phyloP scores from a whole-genome alignment of 2,113 vertebrate species.

The Cryptomyrus ogoouensis region DNA sequence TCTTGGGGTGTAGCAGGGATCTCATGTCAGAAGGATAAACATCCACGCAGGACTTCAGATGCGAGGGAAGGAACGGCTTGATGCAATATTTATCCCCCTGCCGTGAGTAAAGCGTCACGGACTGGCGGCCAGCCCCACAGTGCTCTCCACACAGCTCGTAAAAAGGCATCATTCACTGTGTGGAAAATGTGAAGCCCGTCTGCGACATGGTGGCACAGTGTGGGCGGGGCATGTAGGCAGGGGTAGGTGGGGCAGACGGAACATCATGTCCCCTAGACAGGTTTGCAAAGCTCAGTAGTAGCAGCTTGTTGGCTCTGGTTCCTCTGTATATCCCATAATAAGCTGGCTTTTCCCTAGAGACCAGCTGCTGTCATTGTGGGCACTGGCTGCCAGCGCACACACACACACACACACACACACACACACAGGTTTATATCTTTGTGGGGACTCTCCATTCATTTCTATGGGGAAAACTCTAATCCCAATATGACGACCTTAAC shows the following conservation, averaged over 20 bases:
- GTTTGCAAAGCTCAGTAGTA: background rate
- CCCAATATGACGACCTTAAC: too few species aligned
- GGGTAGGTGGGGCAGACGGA: too few species aligned
- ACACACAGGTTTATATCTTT: background rate
- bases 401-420: background rate
- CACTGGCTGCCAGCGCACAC: background rate
- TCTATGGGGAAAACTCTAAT: too few species aligned
- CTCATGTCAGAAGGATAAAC: constrained; percentile 34
- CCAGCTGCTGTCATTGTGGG: background rate
- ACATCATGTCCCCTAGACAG: background rate
- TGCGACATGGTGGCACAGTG: background rate
- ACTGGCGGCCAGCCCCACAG: constrained; percentile 35
- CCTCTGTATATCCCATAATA: background rate
- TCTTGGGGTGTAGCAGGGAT: background rate
- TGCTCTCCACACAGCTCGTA: constrained; percentile 19
- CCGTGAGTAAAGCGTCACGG: constrained; percentile 40
- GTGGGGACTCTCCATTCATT: too few species aligned
- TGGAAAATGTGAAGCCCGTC: constrained; percentile 37
- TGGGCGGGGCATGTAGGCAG: too few species aligned
- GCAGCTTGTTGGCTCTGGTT: background rate
- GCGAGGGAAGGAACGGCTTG: constrained; percentile 28
- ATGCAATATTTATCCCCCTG: constrained; percentile 52
- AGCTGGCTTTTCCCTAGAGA: background rate
- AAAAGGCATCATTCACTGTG: constrained; percentile 18
- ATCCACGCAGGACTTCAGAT: constrained; percentile 30